Evolutionary conservation across 1,140 invertebrate species (phyloP), one percentile per base, ranked within the genome.

Genomic region (Propsilocerus akamusi): DNA sequence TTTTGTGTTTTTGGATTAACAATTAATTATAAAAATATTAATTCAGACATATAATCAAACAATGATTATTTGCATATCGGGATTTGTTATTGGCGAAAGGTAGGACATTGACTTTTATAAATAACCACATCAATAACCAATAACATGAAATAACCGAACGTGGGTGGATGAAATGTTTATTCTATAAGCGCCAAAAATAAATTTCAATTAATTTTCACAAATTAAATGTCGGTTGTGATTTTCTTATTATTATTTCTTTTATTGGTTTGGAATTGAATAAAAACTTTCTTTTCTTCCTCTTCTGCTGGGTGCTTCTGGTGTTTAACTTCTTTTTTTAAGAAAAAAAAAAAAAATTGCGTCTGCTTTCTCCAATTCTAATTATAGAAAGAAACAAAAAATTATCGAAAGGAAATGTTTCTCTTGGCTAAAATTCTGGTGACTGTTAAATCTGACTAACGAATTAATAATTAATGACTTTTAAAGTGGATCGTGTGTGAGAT

Each of bases 21-120:
- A 41, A 17, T 41, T 41, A 41, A 41, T 41, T 41, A 41, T 7
- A 25, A 26, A 25, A 14, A 30, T 26, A 47, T 25, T 49, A 5
- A 49, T 22, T n/a, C 25, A 20, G 24, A 25, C 34, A 41, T 20
- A 41, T 8, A 20, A 1, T 4, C 28, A 17, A 56, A 65, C 55
- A 51, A 78, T 78, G 76, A 75, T 78, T 60, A 75, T 76, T 61
- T 77, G 74, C 60, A 73, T 77, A 59, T 76, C 74, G 49, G 75
- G 75, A 70, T 76, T 76, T 68, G 63, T 73, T 61, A 70, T 70
- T 70, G 66, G 74, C 72, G 67, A 74, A 74, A 74, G 73, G 63
- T 75, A 74, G 60, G 58, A 51, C 37, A 37, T 47, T 50, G 53
- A 46, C 8, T 32, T 24, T 37, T 51, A 17, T 5, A 47, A 26